Base-by-base conservation (phyloP, 2,888 invertebrate genomes). In the Andrena camellia region DNA sequence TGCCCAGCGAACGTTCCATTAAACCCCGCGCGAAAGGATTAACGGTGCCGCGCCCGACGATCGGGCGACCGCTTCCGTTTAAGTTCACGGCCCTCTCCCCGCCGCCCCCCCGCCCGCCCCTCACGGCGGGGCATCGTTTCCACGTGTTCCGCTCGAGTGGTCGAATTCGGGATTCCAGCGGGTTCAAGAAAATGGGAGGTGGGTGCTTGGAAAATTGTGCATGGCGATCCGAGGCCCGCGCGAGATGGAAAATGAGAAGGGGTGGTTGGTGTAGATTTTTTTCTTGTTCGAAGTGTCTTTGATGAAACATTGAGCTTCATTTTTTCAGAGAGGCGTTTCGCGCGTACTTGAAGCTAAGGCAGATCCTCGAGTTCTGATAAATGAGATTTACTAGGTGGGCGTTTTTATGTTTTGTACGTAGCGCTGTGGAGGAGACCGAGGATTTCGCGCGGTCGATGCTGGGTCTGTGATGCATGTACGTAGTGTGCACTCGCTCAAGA, bases 1-100 rank as follows among this genome's bases (percentile, higher is more conserved):
- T 76, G 80, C 75, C 42, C 78, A 72, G 82, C 80, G 81, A 84
- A 76, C 86, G 78, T 88, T 86, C 84, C 88, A 80, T 86, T 88
- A 86, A 86, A 86, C 74, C 74, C 78, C 73, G 78, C 73, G 73
- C 78, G 76, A 84, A 80, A 81, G 83, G 77, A 88, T 88, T 88
- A 88, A 86, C 86, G 42, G 81, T 79, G 50, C 80, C 48, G 63
- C 29, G 48, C 48, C 71, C 0, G 57, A 35, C 35, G 54, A 76
- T 66, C 79, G 52, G 64, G 42, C 82, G 71, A 59, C 48, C 72
- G 75, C 48, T 70, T 54, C 64, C 80, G 81, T 64, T 69, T 60
- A 80, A 73, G 35, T 20, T 20, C 20, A 4, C 23, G 57, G 10
- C 23, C 23, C 23, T n/a, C 26, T 26, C 26, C 23, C 4, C 3